Evolutionary conservation across 2,797 vertebrate species (phyloP), one percentile per base, ranked within the genome.

Genomic region (Chromobotia macracanthus): DNA sequence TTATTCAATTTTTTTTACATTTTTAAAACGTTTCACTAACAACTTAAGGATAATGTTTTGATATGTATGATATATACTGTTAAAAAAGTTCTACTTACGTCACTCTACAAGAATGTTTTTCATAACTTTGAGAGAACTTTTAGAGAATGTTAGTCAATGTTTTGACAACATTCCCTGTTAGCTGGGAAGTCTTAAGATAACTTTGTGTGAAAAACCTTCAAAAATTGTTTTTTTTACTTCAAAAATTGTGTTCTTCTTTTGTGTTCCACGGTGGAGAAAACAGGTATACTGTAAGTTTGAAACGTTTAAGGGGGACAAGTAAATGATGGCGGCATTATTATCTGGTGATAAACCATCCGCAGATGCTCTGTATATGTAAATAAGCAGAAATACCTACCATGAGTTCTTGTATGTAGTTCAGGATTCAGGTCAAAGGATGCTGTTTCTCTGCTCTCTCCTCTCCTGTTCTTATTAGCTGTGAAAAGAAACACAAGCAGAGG

Each of bases 401-500:
- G 87, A 80, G 86, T 89, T 83, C 86, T 82, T 77, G 83, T 84
- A 82, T 74, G 77, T 83, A 86, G 78, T 80, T 91, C 90, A 88
- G 88, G 81, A 86, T 88, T 91, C 86, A 90, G 90, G 86, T 90
- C 87, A 90, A 90, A 87, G 66, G 90, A 86, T 82, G 82, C 83
- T 80, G 88, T 81, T 81, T 90, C 84, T 85, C 44, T 69, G 84
- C 80, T 84, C 84, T 82, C 79, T 79, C 85, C 84, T 86, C 90
- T 86, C 87, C 89, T 85, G 85, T 90, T 92, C 85, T 92, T 92
- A 92, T 92, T 88, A 86, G 90, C 93, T 94, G 90, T 88, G 38
- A 75, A 88, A 71, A 85, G 79, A 90, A 85, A 83, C 60, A 90
- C 80, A 91, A 63, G 25, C 75, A 78, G 19, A 70, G 75, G 75